These are phyloP conservation scores for Serripes groenlandicus DNA, from an alignment of 2,888 invertebrate genomes.

Conservation along the genomic window DNA sequence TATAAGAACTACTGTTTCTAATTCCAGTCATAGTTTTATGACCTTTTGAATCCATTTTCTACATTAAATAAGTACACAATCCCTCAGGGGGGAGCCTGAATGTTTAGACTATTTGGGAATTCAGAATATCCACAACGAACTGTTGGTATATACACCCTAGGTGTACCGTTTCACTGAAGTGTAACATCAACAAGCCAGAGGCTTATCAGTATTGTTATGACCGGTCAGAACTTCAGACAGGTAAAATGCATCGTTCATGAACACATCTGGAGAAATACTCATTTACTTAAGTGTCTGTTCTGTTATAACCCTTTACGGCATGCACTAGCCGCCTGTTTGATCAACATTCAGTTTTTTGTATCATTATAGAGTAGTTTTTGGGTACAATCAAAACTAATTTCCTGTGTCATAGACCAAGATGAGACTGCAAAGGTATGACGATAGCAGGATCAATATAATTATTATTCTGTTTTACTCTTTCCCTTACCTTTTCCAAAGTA, in stretches of 20 bases:
- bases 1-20: background rate
- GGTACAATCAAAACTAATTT: too few relatives aligned
- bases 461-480: too few relatives aligned
- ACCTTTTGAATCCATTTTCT: slow-evolving; percentile 21
- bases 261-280: slow-evolving; percentile 3
- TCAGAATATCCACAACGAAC: slow-evolving; percentile 5
- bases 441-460: too few relatives aligned
- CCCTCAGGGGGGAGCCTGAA: background rate
- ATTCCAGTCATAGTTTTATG: slow-evolving; percentile 18
- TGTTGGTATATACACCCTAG: slow-evolving; percentile 7
- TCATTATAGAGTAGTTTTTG: too few relatives aligned
- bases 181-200: slow-evolving; percentile 5
- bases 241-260: slow-evolving; percentile 13
- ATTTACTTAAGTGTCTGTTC: background rate
- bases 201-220: slow-evolving; percentile 17
- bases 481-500: too few relatives aligned
- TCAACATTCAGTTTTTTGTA: too few relatives aligned
- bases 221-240: slow-evolving; percentile 8
- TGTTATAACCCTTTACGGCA: too few relatives aligned
- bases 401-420: too few relatives aligned
- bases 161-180: background rate
- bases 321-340: too few relatives aligned
- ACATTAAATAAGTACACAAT: slow-evolving; percentile 14
- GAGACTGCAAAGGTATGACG: too few relatives aligned
- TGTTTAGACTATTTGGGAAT: background rate